A percentile compares a stretch with the other conserved stretches of the same genome.
phyloP scores from a whole-genome alignment of 2,797 vertebrate species.

The Rhynchotus rufescens region DNA sequence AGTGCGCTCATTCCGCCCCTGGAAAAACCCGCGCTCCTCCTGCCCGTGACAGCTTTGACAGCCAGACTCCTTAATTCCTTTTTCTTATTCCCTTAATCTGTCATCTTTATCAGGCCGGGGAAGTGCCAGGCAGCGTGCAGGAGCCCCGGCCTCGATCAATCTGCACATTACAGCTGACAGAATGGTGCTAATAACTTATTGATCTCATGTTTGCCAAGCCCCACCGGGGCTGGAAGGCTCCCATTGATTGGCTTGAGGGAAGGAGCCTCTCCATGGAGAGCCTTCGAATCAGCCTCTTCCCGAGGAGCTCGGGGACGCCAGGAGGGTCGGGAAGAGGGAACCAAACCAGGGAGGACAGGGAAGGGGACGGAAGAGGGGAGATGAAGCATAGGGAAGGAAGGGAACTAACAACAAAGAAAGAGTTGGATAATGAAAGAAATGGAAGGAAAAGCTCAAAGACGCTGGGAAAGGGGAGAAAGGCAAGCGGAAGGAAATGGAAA shows the following conservation, averaged over 20 bases:
- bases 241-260: slow-evolving; percentile 93
- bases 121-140: slow-evolving; percentile 83
- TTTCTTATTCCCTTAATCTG: slow-evolving; percentile 98
- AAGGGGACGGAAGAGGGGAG: not conserved
- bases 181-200: slow-evolving; percentile 99
- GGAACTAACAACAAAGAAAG: fast-evolving
- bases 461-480: not conserved
- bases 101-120: slow-evolving; percentile 98
- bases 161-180: slow-evolving; percentile 99
- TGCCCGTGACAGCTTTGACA: slow-evolving; percentile 88
- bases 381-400: not conserved
- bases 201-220: slow-evolving; percentile 92
- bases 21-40: slow-evolving; percentile 65
- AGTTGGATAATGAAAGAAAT: not conserved
- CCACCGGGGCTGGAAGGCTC: slow-evolving; percentile 89
- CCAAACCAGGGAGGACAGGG: not conserved
- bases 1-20: slow-evolving; percentile 55
- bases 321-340: slow-evolving; percentile 14
- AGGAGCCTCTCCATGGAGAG: slow-evolving; percentile 78
- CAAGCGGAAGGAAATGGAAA: not conserved
- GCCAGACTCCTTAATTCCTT: slow-evolving; percentile 95
- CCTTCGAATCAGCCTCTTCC: slow-evolving; percentile 78
- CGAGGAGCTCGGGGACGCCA: slow-evolving; percentile 37
- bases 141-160: slow-evolving; percentile 94
- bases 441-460: not conserved